Evolutionary conservation across 2,797 vertebrate genomes (phyloP), one percentile per base, ranked within the genome.

Genomic region (Syngnathus rostellatus): DNA sequence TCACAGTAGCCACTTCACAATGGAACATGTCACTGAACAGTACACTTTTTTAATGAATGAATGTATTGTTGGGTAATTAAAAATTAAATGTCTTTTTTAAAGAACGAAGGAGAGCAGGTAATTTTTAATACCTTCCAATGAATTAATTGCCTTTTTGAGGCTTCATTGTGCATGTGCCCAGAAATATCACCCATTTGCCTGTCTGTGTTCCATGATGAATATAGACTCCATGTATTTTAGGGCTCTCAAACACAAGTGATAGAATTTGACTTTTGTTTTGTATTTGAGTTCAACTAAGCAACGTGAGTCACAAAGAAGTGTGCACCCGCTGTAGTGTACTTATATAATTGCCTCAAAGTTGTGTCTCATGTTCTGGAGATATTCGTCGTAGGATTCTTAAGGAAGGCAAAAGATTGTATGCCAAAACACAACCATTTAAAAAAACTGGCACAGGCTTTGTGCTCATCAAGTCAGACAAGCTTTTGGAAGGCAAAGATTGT

Each of bases 21-120:
- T 16, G 2, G 2, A 43, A n/a, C n/a, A 43, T 45, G 41, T 62
- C 60, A 62, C 16, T 38, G 14, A 58, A 58, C 25, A 62, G 25
- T 62, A 14, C 45, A 3, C 45, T 62, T 62, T 62, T 62, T 45
- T 7, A 39, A 62, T 62, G 41, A 43, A 62, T 62, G 60, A 41
- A 21, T 40, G 3, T 43, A 38, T 25, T 10, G 6, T 48, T 48
- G 53, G 10, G 16, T 58, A 16, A 58, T 58, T 19, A 1, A 38
- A 8, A 3, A 38, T 17, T 57, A 38, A 38, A 58, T 19, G 31
- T 58, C n/a, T 53, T 53, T 53, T 51, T 53, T 53, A 16, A 62
- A 40, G 41, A 43, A 62, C 45, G 41, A 11, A 7, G 11, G 5
- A 43, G 31, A 58, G 5, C 8, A 31, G 11, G 10, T 37, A 38